A percentile compares a stretch with the other conserved stretches of the same genome.
phyloP scores from a whole-genome alignment of 2,797 vertebrate genomes.

The Liasis olivaceus region DNA sequence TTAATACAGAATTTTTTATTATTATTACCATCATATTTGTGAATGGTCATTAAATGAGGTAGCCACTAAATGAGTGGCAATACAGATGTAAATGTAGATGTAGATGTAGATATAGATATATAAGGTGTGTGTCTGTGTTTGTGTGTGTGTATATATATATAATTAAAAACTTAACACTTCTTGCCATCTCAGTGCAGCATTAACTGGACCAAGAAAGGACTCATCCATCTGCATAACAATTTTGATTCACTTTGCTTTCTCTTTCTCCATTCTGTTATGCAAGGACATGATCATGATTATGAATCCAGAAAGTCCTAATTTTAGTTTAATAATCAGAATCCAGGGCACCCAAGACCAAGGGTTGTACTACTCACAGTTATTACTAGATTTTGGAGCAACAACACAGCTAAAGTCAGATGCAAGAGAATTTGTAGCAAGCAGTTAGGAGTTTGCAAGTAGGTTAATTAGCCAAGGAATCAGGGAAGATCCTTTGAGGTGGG shows the following conservation, averaged over 20 bases:
- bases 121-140: not conserved
- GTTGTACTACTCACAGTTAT: not conserved
- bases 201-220: not conserved
- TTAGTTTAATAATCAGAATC: slow-evolving; percentile 10
- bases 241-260: not conserved
- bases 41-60: too few species aligned
- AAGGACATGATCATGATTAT: not conserved
- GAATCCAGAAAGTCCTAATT: not conserved
- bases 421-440: not conserved
- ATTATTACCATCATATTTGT: too few species aligned
- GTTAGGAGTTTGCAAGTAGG: not conserved
- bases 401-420: not conserved
- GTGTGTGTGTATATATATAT: not conserved
- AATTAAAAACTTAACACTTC: not conserved
- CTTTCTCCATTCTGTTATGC: not conserved
- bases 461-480: not conserved
- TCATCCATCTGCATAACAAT: not conserved
- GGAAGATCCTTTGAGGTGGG: not conserved
- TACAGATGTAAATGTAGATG: too few species aligned
- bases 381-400: not conserved
- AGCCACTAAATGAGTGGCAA: too few species aligned
- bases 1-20: too few species aligned
- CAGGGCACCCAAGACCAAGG: not conserved
- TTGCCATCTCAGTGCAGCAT: not conserved
- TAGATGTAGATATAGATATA: too few species aligned